A percentile compares a stretch with the other conserved stretches of the same genome.
Conservation (phyloP, 2,113 vertebrate genomes). For the Pelecanus crispus region DNA sequence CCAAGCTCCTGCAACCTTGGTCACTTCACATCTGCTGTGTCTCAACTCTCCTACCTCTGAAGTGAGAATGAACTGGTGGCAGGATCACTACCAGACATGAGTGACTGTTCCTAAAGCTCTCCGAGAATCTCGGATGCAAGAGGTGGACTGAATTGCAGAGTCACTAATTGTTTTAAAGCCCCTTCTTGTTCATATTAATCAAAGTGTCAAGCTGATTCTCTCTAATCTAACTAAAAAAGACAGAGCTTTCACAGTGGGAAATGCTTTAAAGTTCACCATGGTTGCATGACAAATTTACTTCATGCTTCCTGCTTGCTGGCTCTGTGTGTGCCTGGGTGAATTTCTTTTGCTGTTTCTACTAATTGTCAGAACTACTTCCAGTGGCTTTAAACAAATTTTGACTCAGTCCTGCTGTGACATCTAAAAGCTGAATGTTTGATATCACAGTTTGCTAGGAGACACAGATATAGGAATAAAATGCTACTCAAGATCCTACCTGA, state of each 20-base stretch:
- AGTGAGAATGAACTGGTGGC: neutral
- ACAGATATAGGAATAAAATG: neutral
- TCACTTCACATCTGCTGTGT: neutral
- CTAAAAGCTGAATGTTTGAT: neutral
- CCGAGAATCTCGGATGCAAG: neutral
- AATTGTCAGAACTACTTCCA: constrained; percentile 38
- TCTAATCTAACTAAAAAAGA: constrained; percentile 7
- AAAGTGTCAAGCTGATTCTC: neutral
- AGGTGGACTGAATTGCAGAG: neutral
- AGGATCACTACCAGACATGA: neutral
- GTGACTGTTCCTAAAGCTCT: neutral
- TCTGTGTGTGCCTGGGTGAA: neutral
- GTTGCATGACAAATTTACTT: neutral
- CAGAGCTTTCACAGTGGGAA: constrained; percentile 1
- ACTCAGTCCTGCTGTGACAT: constrained; percentile 42
- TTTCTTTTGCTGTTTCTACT: constrained; percentile 35
- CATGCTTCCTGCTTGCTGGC: neutral
- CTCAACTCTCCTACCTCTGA: rapidly evolving
- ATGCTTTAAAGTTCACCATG: constrained; percentile 46
- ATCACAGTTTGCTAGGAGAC: constrained; percentile 19
- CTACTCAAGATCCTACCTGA: neutral
- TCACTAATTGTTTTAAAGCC: constrained; percentile 29
- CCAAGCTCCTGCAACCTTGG: neutral
- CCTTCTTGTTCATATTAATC: constrained; percentile 2
- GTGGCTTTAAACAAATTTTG: constrained; percentile 48